These are phyloP conservation scores for Hyles euphorbiae DNA, from an alignment of 1,140 invertebrate species.

Conservation along the genomic window DNA sequence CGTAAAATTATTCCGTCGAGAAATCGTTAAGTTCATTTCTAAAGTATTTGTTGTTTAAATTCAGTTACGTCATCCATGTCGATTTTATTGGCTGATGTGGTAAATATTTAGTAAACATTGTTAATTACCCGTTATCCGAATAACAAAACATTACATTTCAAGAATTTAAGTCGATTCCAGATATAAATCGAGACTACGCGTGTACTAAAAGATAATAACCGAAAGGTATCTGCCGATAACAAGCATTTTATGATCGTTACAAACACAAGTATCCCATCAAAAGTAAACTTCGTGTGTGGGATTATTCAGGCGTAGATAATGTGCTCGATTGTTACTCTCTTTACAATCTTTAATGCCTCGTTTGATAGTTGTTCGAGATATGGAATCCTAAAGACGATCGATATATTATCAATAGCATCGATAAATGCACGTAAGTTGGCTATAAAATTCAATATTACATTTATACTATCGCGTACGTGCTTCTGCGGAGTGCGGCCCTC, in stretches of 20 bases:
- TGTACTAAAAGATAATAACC: too few relatives aligned
- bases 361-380: constrained; percentile 46
- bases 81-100: too few relatives aligned
- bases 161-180: too few relatives aligned
- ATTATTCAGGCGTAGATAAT: constrained; percentile 42
- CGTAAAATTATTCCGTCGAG: too few relatives aligned
- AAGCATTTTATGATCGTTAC: not conserved
- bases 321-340: constrained; percentile 51
- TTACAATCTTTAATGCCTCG: constrained; percentile 44
- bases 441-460: constrained; percentile 14
- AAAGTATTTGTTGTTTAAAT: too few relatives aligned
- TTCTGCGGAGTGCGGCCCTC: constrained; percentile 21
- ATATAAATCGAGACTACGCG: too few relatives aligned
- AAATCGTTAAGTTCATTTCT: too few relatives aligned
- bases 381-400: constrained; percentile 2
- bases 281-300: constrained; percentile 53
- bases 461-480: constrained; percentile 20
- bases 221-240: not conserved
- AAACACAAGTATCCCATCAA: constrained; percentile 18
- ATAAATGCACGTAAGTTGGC: not conserved
- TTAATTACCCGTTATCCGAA: too few relatives aligned
- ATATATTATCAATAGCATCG: not conserved
- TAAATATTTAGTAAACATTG: too few relatives aligned
- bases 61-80: too few relatives aligned
- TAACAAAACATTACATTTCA: too few relatives aligned